phyloP scores from a whole-genome alignment of 1,140 invertebrate genomes.

The Drosophila santomea region DNA sequence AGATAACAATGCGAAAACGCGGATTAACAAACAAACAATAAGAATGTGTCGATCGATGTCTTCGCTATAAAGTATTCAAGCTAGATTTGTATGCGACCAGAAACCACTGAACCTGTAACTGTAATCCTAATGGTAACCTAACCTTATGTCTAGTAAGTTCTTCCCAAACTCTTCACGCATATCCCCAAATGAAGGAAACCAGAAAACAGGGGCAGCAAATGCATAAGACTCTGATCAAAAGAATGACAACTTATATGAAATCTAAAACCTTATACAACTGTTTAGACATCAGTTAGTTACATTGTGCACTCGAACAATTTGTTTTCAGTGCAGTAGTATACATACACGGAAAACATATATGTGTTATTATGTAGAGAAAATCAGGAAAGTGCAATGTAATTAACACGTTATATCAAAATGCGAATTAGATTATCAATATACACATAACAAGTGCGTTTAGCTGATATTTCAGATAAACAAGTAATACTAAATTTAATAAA shows the following conservation, averaged over 20 bases:
- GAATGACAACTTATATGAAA: conserved; percentile 24
- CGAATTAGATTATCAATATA: conserved; percentile 33
- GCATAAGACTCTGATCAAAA: conserved; percentile 55
- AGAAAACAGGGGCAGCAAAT: conserved; percentile 45
- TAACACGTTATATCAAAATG: conserved; percentile 25
- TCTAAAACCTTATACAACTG: conserved; percentile 20
- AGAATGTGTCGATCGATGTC: conserved; percentile 32
- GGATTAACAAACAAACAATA: conserved; percentile 38
- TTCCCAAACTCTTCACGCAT: conserved; percentile 38
- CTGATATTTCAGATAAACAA: background rate
- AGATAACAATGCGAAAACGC: background rate
- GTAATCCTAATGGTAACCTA: conserved; percentile 28
- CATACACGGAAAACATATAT: background rate
- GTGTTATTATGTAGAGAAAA: background rate
- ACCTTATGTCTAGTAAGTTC: conserved; percentile 43
- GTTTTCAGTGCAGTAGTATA: conserved; percentile 16
- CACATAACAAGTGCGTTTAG: conserved; percentile 10
- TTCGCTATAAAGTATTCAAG: conserved; percentile 29
- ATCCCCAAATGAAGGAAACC: conserved; percentile 35
- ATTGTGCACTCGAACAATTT: conserved; percentile 13
- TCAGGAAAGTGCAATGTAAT: conserved; percentile 28
- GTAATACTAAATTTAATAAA: no score
- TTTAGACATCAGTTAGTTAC: conserved; percentile 12
- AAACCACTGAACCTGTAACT: conserved; percentile 2
- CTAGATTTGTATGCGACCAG: conserved; percentile 26